Percentiles rank a stretch among this genome's conserved stretches.
phyloP scores from a whole-genome alignment of 2,888 invertebrate genomes.

The Ametastegia equiseti region DNA sequence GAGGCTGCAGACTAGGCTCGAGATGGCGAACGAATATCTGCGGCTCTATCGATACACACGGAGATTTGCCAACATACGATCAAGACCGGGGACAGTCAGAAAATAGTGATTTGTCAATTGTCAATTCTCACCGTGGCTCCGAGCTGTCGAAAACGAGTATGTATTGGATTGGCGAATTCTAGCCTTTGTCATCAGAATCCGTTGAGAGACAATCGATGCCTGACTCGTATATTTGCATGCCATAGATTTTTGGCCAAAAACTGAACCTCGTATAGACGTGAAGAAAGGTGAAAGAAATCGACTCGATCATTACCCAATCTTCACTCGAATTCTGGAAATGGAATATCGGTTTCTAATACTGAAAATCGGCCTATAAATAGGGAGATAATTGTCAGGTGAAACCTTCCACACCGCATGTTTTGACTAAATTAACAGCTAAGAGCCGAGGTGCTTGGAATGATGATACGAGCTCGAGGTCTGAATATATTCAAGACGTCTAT shows the following conservation, averaged over 20 bases:
- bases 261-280: no score
- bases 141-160: constrained; percentile 11
- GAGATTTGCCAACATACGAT: not conserved
- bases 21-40: constrained; percentile 16
- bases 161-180: constrained; percentile 1
- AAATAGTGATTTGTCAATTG: constrained; percentile 50
- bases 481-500: constrained; percentile 22
- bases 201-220: not conserved
- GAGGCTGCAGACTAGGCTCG: constrained; percentile 7
- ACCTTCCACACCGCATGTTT: not conserved
- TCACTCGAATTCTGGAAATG: not conserved
- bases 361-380: not conserved
- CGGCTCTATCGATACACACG: not conserved
- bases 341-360: not conserved
- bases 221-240: not conserved
- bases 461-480: not conserved
- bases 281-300: not conserved
- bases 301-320: not conserved
- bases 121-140: constrained; percentile 33
- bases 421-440: not conserved
- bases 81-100: constrained; percentile 61
- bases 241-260: not conserved
- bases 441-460: not conserved
- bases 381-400: not conserved
- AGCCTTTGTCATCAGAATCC: not conserved